Evolutionary conservation across 2,113 vertebrate species (phyloP).

Genomic region (Eulemur macaco): DNA sequence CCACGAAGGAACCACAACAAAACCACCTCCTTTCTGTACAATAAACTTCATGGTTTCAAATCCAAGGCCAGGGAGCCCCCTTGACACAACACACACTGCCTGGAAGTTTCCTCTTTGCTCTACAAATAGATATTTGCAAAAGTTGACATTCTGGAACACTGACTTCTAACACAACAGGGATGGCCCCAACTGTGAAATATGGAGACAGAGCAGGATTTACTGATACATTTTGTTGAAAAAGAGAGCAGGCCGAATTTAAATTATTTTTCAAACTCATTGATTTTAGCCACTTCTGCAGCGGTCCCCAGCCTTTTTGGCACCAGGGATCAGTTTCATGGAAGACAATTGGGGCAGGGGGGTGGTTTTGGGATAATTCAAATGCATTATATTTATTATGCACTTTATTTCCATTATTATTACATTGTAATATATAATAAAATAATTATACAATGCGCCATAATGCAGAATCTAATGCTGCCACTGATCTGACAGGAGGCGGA

Average conservation of each 20-base stretch:
- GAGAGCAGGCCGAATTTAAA: slow-evolving; percentile 6
- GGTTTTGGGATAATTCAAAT: too few relatives aligned
- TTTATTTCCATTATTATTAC: too few relatives aligned
- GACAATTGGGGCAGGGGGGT: too few relatives aligned
- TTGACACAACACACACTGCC: slow-evolving; percentile 87
- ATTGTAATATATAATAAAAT: too few relatives aligned
- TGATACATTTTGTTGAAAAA: slow-evolving; percentile 62
- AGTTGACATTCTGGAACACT: slow-evolving; percentile 6
- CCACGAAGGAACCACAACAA: slow-evolving; percentile 88
- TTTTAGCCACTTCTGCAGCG: slow-evolving; percentile 79
- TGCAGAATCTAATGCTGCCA: too few relatives aligned
- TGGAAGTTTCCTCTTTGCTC: slow-evolving; percentile 81
- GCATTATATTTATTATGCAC: too few relatives aligned
- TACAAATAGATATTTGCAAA: slow-evolving; percentile 81
- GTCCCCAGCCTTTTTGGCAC: too few relatives aligned
- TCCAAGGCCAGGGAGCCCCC: slow-evolving; percentile 91
- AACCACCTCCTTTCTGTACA: slow-evolving; percentile 85
- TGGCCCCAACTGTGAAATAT: slow-evolving; percentile 83
- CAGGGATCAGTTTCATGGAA: too few relatives aligned
- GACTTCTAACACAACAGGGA: slow-evolving; percentile 80
- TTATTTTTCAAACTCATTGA: slow-evolving; percentile 80
- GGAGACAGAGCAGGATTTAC: slow-evolving; percentile 65
- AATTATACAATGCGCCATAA: too few relatives aligned
- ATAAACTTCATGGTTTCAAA: slow-evolving; percentile 92
- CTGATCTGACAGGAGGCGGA: too few relatives aligned